Conservation (phyloP, 2,797 vertebrate species). For the Pseudochaenichthys georgianus region DNA sequence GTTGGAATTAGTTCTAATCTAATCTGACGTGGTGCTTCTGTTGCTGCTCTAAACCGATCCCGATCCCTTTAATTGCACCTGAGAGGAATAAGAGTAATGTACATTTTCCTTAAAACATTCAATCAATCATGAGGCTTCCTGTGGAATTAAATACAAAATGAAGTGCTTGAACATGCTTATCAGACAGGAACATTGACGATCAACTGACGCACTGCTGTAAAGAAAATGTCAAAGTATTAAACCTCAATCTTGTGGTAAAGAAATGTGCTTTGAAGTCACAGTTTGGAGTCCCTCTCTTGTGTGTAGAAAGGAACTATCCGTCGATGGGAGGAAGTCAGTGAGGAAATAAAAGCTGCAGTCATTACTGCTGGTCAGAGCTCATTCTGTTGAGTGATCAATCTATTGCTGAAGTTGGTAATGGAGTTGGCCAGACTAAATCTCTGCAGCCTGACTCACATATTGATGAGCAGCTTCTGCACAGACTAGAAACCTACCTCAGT, state of each 20-base stretch:
- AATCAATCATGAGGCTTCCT: slow-evolving; percentile 34
- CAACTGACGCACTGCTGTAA: not conserved
- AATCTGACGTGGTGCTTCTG: slow-evolving; percentile 57
- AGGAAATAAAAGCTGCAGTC: slow-evolving; percentile 68
- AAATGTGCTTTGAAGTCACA: slow-evolving; percentile 4
- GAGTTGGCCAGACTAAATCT: slow-evolving; percentile 47
- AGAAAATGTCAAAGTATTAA: slow-evolving; percentile 7
- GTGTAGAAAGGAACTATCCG: slow-evolving; percentile 15
- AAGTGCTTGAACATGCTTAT: slow-evolving; percentile 17
- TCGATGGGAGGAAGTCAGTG: slow-evolving; percentile 19
- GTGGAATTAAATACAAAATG: slow-evolving; percentile 23
- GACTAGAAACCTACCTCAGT: slow-evolving; percentile 20
- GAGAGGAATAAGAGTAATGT: slow-evolving; percentile 42
- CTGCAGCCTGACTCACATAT: slow-evolving; percentile 51
- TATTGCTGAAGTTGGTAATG: slow-evolving; percentile 44
- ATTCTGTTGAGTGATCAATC: slow-evolving; percentile 48
- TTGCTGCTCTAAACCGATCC: slow-evolving; percentile 54
- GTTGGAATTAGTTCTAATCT: slow-evolving; percentile 72
- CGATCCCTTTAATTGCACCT: slow-evolving; percentile 56
- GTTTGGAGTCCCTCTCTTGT: slow-evolving; percentile 12
- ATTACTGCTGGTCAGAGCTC: slow-evolving; percentile 81
- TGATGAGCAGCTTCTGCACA: slow-evolving; percentile 35
- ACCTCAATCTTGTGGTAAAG: not conserved
- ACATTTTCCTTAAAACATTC: slow-evolving; percentile 30
- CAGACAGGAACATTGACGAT: not conserved